Percentiles rank a stretch among this genome's conserved stretches.
phyloP scores from a whole-genome alignment of 2,113 vertebrate genomes.

The Tricholaema leucomelas region DNA sequence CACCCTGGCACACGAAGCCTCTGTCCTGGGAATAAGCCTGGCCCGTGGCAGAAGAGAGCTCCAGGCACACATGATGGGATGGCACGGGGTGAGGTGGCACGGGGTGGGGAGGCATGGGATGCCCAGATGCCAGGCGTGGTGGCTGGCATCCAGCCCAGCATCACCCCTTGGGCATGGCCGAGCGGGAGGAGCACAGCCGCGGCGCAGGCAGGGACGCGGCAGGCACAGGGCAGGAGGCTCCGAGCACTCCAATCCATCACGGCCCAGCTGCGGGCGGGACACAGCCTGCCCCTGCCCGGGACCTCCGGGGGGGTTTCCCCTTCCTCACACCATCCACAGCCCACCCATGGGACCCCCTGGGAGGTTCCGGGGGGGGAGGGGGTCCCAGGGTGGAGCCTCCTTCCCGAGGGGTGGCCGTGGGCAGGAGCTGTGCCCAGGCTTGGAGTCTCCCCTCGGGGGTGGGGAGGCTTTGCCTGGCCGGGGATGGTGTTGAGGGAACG shows the following conservation, averaged over 20 bases:
- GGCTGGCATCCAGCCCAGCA: background rate
- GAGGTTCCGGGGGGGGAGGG: rapidly evolving
- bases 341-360: background rate
- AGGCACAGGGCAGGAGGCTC: rapidly evolving
- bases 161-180: background rate
- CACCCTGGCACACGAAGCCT: background rate
- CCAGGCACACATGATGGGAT: rapidly evolving
- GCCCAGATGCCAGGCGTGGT: background rate
- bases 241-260: too few species aligned
- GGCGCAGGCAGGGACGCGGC: background rate
- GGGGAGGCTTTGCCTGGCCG: background rate
- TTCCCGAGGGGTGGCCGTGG: rapidly evolving
- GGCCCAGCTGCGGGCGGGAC: background rate
- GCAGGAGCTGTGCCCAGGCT: background rate
- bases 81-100: background rate
- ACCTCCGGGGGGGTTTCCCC: background rate
- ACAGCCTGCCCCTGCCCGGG: background rate
- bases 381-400: background rate
- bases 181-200: background rate
- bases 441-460: background rate
- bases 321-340: rapidly evolving
- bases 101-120: too few species aligned
- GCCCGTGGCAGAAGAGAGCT: background rate
- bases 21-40: background rate
- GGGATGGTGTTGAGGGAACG: background rate